Evolutionary conservation across 1,140 invertebrate genomes (phyloP).

Genomic region (Drosophila pachea): DNA sequence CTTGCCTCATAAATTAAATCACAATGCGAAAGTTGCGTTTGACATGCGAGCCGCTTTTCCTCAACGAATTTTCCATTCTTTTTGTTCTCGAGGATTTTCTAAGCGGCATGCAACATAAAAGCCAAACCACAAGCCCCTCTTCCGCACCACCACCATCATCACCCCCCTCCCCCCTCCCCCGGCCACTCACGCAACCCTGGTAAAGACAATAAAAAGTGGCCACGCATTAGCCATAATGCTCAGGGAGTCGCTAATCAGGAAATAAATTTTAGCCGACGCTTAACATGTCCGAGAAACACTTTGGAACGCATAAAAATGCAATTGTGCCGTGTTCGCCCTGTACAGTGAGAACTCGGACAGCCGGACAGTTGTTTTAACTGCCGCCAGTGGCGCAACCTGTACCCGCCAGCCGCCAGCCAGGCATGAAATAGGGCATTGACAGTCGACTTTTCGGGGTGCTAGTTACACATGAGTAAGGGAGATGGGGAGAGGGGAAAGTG

Average conservation of each 20-base stretch:
- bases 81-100: slow-evolving; percentile 27
- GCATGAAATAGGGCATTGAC: slow-evolving; percentile 51
- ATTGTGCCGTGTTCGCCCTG: slow-evolving; percentile 40
- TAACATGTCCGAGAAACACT: slow-evolving; percentile 67
- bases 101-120: slow-evolving; percentile 42
- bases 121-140: background rate
- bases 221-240: slow-evolving; percentile 16
- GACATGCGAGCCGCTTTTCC: slow-evolving; percentile 63
- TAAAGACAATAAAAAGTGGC: slow-evolving; percentile 10
- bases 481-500: background rate
- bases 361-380: slow-evolving; percentile 49
- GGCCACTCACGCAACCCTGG: slow-evolving; percentile 10
- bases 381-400: slow-evolving; percentile 51
- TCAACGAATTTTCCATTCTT: slow-evolving; percentile 8
- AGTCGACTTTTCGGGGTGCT: background rate
- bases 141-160: no score
- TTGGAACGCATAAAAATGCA: slow-evolving; percentile 71
- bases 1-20: slow-evolving; percentile 74
- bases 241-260: slow-evolving; percentile 22
- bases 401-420: slow-evolving; percentile 34
- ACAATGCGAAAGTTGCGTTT: slow-evolving; percentile 72
- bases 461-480: background rate
- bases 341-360: slow-evolving; percentile 22
- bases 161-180: slow-evolving; percentile 25
- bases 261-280: slow-evolving; percentile 57